A percentile compares a stretch with the other conserved stretches of the same genome.
Conservation (phyloP, 2,113 vertebrate genomes). For the Seriola dumerili region DNA sequence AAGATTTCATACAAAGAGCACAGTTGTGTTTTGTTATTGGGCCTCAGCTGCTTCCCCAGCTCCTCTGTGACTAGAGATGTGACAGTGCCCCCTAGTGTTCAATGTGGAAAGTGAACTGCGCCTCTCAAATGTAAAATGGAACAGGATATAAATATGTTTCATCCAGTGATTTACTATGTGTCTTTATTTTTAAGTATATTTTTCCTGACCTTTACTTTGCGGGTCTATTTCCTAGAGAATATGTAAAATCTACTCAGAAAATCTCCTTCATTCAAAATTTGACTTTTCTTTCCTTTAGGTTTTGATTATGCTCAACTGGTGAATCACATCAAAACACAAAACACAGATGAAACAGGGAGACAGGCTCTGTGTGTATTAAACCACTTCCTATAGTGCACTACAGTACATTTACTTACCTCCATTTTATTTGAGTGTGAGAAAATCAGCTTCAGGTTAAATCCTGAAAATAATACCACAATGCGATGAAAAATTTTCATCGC, state of each 20-base stretch:
- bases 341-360: background rate
- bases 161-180: background rate
- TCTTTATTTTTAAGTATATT: no score
- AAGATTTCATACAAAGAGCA: background rate
- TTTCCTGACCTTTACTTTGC: no score
- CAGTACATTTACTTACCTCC: background rate
- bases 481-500: background rate
- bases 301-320: background rate
- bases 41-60: slow-evolving; percentile 4
- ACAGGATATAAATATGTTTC: background rate
- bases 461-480: background rate
- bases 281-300: background rate
- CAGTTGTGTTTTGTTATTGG: background rate
- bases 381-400: background rate
- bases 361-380: background rate
- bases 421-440: background rate
- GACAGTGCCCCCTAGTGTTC: slow-evolving; percentile 73
- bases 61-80: slow-evolving; percentile 36
- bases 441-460: background rate
- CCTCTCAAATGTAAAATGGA: background rate
- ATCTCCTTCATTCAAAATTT: background rate
- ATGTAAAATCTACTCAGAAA: no score
- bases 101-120: background rate
- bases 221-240: no score
- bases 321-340: background rate